Conservation (phyloP, 2,888 invertebrate genomes). For the Chaetoderma sp. region DNA sequence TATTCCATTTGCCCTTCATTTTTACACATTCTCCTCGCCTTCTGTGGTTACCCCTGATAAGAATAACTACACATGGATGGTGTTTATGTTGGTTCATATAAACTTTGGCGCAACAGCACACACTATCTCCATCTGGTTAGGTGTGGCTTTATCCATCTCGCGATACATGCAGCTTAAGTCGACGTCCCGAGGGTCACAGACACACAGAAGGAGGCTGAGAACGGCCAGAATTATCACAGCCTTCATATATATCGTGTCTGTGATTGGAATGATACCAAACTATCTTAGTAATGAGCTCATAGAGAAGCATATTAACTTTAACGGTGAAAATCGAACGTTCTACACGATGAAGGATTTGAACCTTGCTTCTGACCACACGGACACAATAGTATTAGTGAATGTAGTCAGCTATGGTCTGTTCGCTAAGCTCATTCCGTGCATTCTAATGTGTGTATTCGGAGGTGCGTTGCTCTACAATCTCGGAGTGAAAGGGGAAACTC, state of each 20-base stretch:
- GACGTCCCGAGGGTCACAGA: conserved; percentile 49
- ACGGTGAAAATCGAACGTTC: conserved; percentile 36
- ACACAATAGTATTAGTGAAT: conserved; percentile 47
- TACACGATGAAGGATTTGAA: conserved; percentile 47
- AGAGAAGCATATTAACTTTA: neutral
- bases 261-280: conserved; percentile 86
- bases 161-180: conserved; percentile 75
- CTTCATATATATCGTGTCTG: conserved; percentile 85
- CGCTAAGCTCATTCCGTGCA: conserved; percentile 90
- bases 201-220: conserved; percentile 43
- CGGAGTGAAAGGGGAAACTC: conserved; percentile 43
- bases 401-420: conserved; percentile 77
- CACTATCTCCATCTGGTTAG: conserved; percentile 93
- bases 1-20: conserved; percentile 87
- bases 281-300: conserved; percentile 82
- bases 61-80: conserved; percentile 65
- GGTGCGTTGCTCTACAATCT: conserved; percentile 63
- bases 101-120: conserved; percentile 89
- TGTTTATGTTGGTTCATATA: conserved; percentile 78
- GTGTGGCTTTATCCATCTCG: conserved; percentile 92
- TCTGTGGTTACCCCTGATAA: conserved; percentile 45
- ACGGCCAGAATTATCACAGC: conserved; percentile 63
- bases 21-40: conserved; percentile 53
- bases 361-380: conserved; percentile 47
- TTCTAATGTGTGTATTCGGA: conserved; percentile 80